These are phyloP conservation scores for Capromys pilorides DNA, from an alignment of 2,797 vertebrate species.

Conservation along the genomic window DNA sequence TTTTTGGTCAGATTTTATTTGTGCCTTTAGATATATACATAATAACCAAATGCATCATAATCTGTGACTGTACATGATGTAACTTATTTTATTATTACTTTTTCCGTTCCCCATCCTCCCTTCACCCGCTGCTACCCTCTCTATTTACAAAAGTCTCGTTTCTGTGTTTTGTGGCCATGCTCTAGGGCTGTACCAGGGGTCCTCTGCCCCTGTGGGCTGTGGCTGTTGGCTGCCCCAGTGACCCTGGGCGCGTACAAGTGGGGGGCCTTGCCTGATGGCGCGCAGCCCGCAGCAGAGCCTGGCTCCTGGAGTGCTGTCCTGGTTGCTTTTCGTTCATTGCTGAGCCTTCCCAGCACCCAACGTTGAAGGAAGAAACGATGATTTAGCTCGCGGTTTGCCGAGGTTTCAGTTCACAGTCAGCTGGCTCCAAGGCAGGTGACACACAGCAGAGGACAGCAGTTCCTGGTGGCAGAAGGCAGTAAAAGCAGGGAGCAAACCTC, in stretches of 20 bases:
- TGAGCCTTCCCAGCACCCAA: too few relatives aligned
- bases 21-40: background rate
- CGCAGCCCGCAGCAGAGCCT: background rate
- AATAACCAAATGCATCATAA: too few relatives aligned
- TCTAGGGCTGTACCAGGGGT: background rate
- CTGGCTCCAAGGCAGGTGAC: background rate
- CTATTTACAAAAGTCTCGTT: background rate
- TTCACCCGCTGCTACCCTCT: background rate
- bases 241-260: background rate
- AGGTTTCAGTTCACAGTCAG: background rate
- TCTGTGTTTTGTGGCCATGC: background rate
- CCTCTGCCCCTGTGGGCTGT: background rate
- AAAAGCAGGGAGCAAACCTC: background rate
- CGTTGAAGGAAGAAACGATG: background rate
- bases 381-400: background rate
- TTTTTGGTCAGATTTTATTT: background rate
- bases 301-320: too few relatives aligned
- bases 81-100: background rate
- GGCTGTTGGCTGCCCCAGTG: rapidly evolving
- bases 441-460: background rate
- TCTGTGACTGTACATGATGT: too few relatives aligned
- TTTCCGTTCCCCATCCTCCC: background rate
- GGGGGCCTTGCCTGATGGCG: background rate
- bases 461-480: background rate
- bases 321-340: background rate